Conservation (phyloP, 2,113 vertebrate species). For the Glaucomys volans region DNA sequence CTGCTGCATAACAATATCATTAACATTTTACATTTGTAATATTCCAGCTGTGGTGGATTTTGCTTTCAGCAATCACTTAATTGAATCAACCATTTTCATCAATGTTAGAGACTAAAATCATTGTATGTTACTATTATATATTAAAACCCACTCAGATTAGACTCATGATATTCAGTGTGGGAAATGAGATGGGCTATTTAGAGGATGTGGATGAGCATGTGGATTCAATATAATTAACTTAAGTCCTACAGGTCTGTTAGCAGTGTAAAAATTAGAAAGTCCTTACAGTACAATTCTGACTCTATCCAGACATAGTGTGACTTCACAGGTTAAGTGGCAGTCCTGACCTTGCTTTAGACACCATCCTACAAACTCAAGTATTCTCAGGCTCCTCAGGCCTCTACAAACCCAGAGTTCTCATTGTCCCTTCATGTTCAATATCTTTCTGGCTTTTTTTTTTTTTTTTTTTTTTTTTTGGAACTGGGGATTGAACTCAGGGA, state of each 20-base stretch:
- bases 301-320: neutral
- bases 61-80: constrained; percentile 7
- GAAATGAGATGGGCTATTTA: neutral
- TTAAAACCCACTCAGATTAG: constrained; percentile 24
- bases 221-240: neutral
- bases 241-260: neutral
- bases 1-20: neutral
- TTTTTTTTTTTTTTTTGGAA: no score
- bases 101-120: neutral
- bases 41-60: neutral
- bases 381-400: neutral
- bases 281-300: neutral
- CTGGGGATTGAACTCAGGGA: no score
- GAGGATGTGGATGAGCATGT: neutral
- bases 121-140: neutral
- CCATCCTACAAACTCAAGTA: neutral
- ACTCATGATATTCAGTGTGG: constrained; percentile 7
- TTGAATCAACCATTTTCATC: constrained; percentile 54
- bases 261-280: neutral
- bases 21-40: neutral
- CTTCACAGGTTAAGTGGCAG: neutral
- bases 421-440: neutral
- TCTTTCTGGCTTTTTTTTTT: no score
- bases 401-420: neutral
- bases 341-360: neutral